Conservation (phyloP, 2,888 invertebrate genomes). For the Thymelicus acteon region DNA sequence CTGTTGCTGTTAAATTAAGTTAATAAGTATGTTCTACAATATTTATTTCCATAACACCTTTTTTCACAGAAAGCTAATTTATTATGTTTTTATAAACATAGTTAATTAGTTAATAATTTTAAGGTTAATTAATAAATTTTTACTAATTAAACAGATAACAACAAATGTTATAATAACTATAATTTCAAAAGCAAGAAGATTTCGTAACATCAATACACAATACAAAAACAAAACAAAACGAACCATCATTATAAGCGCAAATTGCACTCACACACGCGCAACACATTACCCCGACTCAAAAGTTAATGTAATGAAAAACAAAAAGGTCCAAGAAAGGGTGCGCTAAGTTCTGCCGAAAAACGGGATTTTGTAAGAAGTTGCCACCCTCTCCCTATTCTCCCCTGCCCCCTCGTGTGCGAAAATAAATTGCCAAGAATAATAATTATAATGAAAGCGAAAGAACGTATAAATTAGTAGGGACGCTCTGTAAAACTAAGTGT, state of each 20-base stretch:
- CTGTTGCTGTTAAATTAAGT: neutral
- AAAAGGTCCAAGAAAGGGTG: constrained; percentile 85
- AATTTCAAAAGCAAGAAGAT: too few relatives aligned
- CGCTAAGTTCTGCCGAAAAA: constrained; percentile 84
- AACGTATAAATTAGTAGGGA: constrained; percentile 85
- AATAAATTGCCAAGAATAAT: constrained; percentile 86
- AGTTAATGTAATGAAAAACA: constrained; percentile 86
- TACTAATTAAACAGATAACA: too few relatives aligned
- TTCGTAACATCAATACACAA: too few relatives aligned
- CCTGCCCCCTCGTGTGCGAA: constrained; percentile 83
- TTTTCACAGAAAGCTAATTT: too few relatives aligned
- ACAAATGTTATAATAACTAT: too few relatives aligned
- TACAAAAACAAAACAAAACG: constrained; percentile 35
- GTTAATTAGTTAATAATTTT: too few relatives aligned
- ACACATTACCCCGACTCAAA: constrained; percentile 81
- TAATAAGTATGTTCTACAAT: neutral
- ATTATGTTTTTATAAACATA: too few relatives aligned
- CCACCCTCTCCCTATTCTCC: constrained; percentile 57
- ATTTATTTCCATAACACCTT: too few relatives aligned
- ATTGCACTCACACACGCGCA: constrained; percentile 74
- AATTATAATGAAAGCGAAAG: constrained; percentile 85
- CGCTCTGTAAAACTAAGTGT: constrained; percentile 66
- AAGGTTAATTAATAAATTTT: too few relatives aligned
- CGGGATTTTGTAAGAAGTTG: constrained; percentile 84
- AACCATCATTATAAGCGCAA: constrained; percentile 63